Evolutionary conservation across 2,113 vertebrate species (phyloP), one percentile per base, ranked within the genome.

Genomic region (Callithrix jacchus): DNA sequence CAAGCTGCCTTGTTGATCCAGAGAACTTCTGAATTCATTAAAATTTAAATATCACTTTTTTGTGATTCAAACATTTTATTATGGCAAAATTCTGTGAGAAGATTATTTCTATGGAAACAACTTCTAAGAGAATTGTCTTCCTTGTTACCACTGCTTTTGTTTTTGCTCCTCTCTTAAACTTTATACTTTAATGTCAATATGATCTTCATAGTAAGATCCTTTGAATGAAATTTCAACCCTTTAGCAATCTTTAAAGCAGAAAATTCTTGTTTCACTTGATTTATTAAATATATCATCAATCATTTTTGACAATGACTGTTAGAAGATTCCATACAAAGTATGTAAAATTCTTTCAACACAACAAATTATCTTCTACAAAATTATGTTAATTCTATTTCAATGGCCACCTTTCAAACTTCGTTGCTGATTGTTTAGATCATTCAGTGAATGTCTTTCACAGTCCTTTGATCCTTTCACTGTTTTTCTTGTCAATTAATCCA

Each of bases 401-500:
- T 66, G 45, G 56, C 20, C 0, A 54, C 16, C 54, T 85, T 96
- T 86, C 37, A 93, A 66, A 23, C 4, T 87, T 96, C 17, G 56
- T 30, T 86, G 81, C 85, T 25, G 76, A 32, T 58, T 85, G 52
- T 56, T 74, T 81, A 76, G 74, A 90, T n/a, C n/a, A 23, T 52
- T 82, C 49, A 52, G 35, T 87, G 30, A 82, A n/a, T 90, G 30
- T 58, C 35, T 93, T 68, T 76, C 42, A 83, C 0, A 58, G 56
- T 45, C 2, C 30, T 84, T 92, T 92, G 61, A 89, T 84, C 13
- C 58, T 45, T 76, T 56, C 17, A 81, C 13, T 77, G 4, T 83
- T 91, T 86, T 61, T 35, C 45, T 77, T 90, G 45, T 45, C 85
- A 56, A 86, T 82, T 93, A 82, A 82, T 89, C 25, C 23, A 87